These are phyloP conservation scores for Cheilosia vernalis DNA, from an alignment of 2,888 invertebrate genomes.

Conservation along the genomic window DNA sequence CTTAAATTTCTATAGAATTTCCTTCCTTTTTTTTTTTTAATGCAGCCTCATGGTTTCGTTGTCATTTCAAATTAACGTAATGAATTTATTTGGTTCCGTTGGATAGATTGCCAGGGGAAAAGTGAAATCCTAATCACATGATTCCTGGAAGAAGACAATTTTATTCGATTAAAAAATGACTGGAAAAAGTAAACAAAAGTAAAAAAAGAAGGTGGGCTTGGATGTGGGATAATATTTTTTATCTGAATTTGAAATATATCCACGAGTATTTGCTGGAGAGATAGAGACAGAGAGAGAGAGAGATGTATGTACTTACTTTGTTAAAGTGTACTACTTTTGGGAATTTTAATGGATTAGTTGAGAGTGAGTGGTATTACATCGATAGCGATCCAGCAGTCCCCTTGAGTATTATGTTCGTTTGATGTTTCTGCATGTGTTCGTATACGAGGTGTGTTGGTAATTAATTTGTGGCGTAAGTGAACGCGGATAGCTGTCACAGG, in stretches of 20 bases:
- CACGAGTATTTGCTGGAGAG: conserved; percentile 8
- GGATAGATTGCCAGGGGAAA: conserved; percentile 24
- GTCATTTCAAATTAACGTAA: conserved; percentile 71
- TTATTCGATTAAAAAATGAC: conserved; percentile 63
- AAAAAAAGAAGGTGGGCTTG: not conserved
- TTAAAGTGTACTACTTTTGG: conserved; percentile 25
- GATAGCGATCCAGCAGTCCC: conserved; percentile 5
- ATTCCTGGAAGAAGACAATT: conserved; percentile 60
- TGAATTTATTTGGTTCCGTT: conserved; percentile 68
- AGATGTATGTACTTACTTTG: conserved; percentile 3
- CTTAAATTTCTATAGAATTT: conserved; percentile 35
- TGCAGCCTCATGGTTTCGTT: conserved; percentile 54
- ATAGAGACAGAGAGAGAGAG: not conserved
- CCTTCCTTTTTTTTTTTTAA: conserved; percentile 11
- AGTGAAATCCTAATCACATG: conserved; percentile 24
- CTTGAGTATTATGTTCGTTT: conserved; percentile 1
- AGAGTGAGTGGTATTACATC: conserved; percentile 3
- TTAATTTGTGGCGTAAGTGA: not conserved
- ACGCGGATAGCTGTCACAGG: not conserved
- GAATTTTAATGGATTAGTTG: conserved; percentile 32
- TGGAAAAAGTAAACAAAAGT: not conserved
- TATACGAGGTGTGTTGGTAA: not conserved
- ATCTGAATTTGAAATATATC: conserved; percentile 6
- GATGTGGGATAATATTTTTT: conserved; percentile 6
- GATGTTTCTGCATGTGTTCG: not conserved